phyloP scores from a whole-genome alignment of 2,113 vertebrate species.

The Rhinoderma darwinii region DNA sequence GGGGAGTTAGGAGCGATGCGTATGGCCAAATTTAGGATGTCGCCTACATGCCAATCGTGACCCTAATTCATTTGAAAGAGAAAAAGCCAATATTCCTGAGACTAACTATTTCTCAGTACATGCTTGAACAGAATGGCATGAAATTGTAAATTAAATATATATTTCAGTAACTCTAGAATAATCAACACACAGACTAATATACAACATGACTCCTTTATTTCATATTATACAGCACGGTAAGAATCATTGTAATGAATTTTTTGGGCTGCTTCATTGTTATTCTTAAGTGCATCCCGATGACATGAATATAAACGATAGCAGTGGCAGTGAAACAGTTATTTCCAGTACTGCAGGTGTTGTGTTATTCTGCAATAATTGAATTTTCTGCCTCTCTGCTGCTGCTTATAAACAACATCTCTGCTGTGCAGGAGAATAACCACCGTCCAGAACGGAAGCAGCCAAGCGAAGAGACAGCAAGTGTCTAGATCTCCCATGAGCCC shows the following conservation, averaged over 20 bases:
- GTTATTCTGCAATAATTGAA: constrained; percentile 47
- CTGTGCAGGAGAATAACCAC: constrained; percentile 37
- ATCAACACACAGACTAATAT: not conserved
- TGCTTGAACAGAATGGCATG: not conserved
- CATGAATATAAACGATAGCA: not conserved
- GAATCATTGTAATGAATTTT: not conserved
- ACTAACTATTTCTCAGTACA: not conserved
- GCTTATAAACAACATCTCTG: constrained; percentile 46
- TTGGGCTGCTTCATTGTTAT: not conserved
- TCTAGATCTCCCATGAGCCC: constrained; percentile 45
- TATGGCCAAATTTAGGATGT: too few species aligned
- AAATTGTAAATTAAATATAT: not conserved
- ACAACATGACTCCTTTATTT: not conserved
- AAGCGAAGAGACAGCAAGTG: constrained; percentile 47
- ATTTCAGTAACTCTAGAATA: not conserved
- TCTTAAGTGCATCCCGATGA: not conserved
- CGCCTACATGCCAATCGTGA: too few species aligned
- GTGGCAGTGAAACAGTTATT: not conserved
- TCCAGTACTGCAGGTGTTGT: constrained; percentile 39
- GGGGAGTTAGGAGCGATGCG: too few species aligned
- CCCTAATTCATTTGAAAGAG: not conserved
- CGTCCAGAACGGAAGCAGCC: constrained; percentile 19
- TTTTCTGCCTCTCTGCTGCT: constrained; percentile 43
- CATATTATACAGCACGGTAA: not conserved
- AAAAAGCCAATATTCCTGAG: not conserved